Percentiles rank a stretch among this genome's conserved stretches.
phyloP scores from a whole-genome alignment of 2,888 invertebrate genomes.

The Rhyacophila evoluta region DNA sequence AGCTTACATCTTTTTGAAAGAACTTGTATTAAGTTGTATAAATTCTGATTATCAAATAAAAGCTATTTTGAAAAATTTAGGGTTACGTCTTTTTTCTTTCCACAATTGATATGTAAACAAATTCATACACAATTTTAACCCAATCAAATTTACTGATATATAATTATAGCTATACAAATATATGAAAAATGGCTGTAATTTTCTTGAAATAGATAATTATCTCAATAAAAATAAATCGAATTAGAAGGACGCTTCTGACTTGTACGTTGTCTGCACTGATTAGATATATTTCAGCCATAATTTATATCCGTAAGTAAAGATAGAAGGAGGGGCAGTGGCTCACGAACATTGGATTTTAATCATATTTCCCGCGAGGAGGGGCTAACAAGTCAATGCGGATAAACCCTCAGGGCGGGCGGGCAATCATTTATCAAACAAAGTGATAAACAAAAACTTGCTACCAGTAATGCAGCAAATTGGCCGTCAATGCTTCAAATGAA shows the following conservation, averaged over 20 bases:
- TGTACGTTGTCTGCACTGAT: constrained; percentile 41
- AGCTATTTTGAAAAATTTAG: no score
- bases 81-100: no score
- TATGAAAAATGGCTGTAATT: no score
- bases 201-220: neutral
- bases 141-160: no score
- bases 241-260: neutral
- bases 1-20: no score
- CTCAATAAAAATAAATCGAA: neutral
- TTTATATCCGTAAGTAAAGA: constrained; percentile 54
- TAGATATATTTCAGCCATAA: constrained; percentile 54
- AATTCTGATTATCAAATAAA: no score
- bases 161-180: no score
- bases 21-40: no score
- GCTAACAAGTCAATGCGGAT: constrained; percentile 47
- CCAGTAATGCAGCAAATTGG: constrained; percentile 21
- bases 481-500: neutral
- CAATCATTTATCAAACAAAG: constrained; percentile 36
- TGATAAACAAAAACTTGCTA: constrained; percentile 25
- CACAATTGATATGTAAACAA: no score
- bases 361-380: constrained; percentile 47
- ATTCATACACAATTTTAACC: no score
- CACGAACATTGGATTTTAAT: constrained; percentile 55
- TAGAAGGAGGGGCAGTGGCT: constrained; percentile 45
- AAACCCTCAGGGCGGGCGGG: constrained; percentile 31